Conservation (phyloP, 2,113 vertebrate genomes). For the Toxotes chatareus region DNA sequence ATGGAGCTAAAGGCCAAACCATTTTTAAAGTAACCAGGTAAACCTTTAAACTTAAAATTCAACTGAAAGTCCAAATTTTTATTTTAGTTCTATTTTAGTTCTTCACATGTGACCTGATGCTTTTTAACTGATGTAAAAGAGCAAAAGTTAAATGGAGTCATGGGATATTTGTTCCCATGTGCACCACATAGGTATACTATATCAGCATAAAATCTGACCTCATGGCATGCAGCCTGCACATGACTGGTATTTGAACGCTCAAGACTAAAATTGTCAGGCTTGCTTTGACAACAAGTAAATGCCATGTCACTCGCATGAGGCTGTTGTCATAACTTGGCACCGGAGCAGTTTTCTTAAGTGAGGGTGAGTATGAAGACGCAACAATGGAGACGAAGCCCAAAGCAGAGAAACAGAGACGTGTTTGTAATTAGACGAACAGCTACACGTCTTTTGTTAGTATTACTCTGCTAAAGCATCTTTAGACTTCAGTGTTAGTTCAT, state of each 20-base stretch:
- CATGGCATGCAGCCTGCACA: slow-evolving; percentile 29
- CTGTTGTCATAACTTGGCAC: slow-evolving; percentile 8
- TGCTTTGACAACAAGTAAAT: slow-evolving; percentile 34
- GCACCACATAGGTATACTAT: background rate
- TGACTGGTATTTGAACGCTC: slow-evolving; percentile 6
- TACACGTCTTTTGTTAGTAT: background rate
- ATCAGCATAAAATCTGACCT: slow-evolving; percentile 19
- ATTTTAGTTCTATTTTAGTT: background rate
- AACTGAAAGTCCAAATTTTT: background rate
- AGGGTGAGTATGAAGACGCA: background rate
- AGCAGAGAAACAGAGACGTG: background rate
- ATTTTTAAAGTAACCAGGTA: background rate
- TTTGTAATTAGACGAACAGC: background rate
- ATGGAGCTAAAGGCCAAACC: no score
- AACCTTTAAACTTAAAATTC: background rate
- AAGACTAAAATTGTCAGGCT: slow-evolving; percentile 33
- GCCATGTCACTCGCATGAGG: slow-evolving; percentile 4
- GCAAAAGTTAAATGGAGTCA: background rate
- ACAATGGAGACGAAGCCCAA: background rate
- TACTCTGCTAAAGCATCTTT: background rate
- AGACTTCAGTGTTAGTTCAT: background rate
- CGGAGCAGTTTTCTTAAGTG: background rate
- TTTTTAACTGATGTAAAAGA: background rate
- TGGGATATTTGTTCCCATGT: background rate
- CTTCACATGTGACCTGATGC: background rate